Evolutionary conservation across 1,140 invertebrate genomes (phyloP).

Genomic region (Calycopis cecrops): DNA sequence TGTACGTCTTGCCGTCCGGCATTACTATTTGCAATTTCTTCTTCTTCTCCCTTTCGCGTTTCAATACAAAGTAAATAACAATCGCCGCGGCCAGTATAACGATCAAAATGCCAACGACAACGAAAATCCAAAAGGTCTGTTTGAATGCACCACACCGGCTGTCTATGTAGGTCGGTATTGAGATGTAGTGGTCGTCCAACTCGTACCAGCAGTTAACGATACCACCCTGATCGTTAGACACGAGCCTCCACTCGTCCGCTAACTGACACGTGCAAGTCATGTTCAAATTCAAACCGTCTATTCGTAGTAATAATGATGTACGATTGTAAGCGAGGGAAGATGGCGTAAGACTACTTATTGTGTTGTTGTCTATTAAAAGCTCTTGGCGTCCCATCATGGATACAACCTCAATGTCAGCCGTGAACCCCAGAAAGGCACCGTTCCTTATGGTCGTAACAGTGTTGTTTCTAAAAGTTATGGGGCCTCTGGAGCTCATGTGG

Average conservation of each 20-base stretch:
- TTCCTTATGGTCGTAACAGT: conserved; percentile 74
- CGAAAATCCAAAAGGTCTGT: conserved; percentile 64
- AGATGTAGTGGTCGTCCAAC: conserved; percentile 49
- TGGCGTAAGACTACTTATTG: conserved; percentile 73
- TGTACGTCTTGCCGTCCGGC: conserved; percentile 86
- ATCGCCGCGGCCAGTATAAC: conserved; percentile 53
- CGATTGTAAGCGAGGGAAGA: conserved; percentile 78
- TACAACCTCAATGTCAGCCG: conserved; percentile 67
- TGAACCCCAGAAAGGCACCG: conserved; percentile 79
- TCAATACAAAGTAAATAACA: conserved; percentile 54
- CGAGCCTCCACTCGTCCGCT: conserved; percentile 56
- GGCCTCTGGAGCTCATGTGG: conserved; percentile 76
- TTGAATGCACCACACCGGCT: conserved; percentile 58
- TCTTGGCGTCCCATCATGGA: conserved; percentile 56
- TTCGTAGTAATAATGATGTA: conserved; percentile 71
- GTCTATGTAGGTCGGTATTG: conserved; percentile 53
- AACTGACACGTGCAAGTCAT: conserved; percentile 77
- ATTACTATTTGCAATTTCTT: conserved; percentile 80
- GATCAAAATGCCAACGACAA: conserved; percentile 55
- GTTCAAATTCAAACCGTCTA: conserved; percentile 78
- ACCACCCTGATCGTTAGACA: conserved; percentile 45
- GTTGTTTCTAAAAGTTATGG: conserved; percentile 81
- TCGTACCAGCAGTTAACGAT: conserved; percentile 58
- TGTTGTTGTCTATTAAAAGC: conserved; percentile 81
- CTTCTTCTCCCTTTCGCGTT: conserved; percentile 58